Conservation (phyloP, 2,888 invertebrate species). For the Nasonovia ribisnigri region DNA sequence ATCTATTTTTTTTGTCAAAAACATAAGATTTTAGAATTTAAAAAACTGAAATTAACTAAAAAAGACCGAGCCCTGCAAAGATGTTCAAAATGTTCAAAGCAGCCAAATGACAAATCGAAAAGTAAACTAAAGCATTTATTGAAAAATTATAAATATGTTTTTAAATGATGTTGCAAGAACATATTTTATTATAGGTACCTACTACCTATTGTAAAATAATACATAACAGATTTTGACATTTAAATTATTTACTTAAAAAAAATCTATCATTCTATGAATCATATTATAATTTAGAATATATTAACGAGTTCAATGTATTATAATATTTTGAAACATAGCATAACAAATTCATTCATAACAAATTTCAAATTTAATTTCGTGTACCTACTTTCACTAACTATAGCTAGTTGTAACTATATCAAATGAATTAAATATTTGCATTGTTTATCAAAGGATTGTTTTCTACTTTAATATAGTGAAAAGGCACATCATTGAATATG, state of each 20-base stretch:
- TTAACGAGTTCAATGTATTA: neutral
- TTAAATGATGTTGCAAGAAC: neutral
- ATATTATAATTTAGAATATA: neutral
- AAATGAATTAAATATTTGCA: neutral
- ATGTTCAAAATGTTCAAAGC: neutral
- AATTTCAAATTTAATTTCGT: neutral
- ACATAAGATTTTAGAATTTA: neutral
- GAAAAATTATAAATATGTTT: neutral
- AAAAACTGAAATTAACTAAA: neutral
- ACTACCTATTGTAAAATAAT: neutral
- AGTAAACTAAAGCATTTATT: neutral
- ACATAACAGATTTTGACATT: neutral
- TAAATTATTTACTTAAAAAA: neutral
- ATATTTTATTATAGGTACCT: neutral
- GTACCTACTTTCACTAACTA: neutral
- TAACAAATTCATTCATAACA: neutral
- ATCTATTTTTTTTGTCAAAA: neutral
- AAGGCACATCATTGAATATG: neutral
- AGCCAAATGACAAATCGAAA: neutral
- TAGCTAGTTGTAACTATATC: no score
- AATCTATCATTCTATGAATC: neutral
- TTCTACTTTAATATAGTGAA: neutral
- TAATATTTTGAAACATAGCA: neutral
- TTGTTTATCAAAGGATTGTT: neutral
- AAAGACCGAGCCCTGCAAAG: neutral